phyloP scores from a whole-genome alignment of 2,113 vertebrate species.

The Bombycilla garrulus region DNA sequence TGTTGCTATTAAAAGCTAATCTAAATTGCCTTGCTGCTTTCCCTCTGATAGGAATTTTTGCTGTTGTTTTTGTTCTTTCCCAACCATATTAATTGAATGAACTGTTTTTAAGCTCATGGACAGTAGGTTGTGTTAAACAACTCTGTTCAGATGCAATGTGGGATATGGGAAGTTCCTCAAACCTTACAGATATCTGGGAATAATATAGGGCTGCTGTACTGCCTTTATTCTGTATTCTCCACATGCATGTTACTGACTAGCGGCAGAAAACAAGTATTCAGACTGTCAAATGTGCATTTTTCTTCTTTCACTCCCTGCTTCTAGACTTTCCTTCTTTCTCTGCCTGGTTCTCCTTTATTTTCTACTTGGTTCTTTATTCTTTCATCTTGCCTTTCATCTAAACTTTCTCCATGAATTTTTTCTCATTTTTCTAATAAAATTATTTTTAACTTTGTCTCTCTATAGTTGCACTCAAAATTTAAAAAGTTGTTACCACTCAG shows the following conservation, averaged over 20 bases:
- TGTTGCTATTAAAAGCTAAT: background rate
- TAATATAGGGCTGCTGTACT: background rate
- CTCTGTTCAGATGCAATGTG: background rate
- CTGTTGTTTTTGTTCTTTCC: background rate
- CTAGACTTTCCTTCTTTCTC: background rate
- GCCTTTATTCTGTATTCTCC: background rate
- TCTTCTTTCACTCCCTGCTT: background rate
- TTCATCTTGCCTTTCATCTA: background rate
- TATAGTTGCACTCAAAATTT: background rate
- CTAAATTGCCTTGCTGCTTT: background rate
- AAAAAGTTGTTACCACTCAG: background rate
- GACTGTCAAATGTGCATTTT: background rate
- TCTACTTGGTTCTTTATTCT: background rate
- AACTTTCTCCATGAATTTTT: background rate
- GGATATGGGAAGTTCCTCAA: background rate
- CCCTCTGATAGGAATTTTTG: background rate
- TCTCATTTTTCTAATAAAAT: background rate
- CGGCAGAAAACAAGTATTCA: background rate
- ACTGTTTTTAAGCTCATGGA: background rate
- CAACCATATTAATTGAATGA: background rate
- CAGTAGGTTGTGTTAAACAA: background rate
- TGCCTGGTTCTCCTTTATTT: background rate
- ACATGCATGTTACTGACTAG: fast-evolving
- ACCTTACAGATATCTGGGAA: background rate
- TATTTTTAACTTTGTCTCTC: background rate